Evolutionary conservation across 2,113 vertebrate genomes (phyloP), one percentile per base, ranked within the genome.

Genomic region (Capricornis sumatraensis): DNA sequence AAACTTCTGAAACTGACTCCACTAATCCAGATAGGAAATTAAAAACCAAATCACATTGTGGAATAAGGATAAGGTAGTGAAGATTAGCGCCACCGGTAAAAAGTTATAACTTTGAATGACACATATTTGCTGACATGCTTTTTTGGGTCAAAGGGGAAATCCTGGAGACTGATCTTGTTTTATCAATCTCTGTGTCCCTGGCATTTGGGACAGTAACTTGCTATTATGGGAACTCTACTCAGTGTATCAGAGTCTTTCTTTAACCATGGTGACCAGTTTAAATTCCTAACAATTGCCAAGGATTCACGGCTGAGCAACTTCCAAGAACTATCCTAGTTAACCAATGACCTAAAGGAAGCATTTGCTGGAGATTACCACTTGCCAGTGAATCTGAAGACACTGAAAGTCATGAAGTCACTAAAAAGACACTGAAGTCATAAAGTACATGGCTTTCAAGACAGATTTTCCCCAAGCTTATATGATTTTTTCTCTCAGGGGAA

Each of bases 361-460:
- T 76, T 93, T 89, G 12, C 30, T 67, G 67, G 81, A 21, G 12
- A 87, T 76, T 86, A 89, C 36, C 90, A 62, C 33, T 96, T 95
- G 23, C 36, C 53, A 94, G 71, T 33, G 33, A 92, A 62, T 87
- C 92, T 67, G 47, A 87, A 96, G 43, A 86, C 58, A 6, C 27
- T 13, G 11, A 60, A 58, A 60, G 27, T 13, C 58, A 60, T 60
- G 6, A 60, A 60, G 27, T 58, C 57, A 81, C 47, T 40, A 71
- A 88, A 88, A 87, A 60, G 15, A 87, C 45, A 81, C 15, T 88
- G 21, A 50, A 28, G 71, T 81, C n/a, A 95, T 50, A 67, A 95
- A 94, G 96, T 85, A 92, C 84, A 81, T 62, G 85, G 45, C 47
- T 78, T 92, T 94, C 43, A 84, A 67, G 67, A 83, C 30, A 96